Evolutionary conservation across 2,888 invertebrate species (phyloP), one percentile per base, ranked within the genome.

Genomic region (Apomyelois bistriatella): DNA sequence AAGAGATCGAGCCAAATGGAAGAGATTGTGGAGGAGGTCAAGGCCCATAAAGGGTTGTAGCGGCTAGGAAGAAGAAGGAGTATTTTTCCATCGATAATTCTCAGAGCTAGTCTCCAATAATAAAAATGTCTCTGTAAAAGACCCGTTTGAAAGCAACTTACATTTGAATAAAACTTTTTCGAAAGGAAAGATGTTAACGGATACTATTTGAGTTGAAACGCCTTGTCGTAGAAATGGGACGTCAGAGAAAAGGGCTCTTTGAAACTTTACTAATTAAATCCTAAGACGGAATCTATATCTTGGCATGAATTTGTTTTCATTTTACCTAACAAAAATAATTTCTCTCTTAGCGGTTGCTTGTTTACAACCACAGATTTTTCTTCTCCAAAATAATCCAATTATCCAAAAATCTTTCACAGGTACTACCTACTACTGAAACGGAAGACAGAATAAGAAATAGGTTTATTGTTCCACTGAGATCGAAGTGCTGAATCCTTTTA

Each of bases 401-500:
- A 60, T 60, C 60, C 61, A 57, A 59, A 61, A 63, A 68, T 66
- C 64, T 69, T 66, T 69, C n/a, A n/a, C n/a, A n/a, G n/a, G n/a
- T n/a, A n/a, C n/a, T n/a, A n/a, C n/a, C n/a, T n/a, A n/a, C 67
- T 64, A 60, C 59, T 61, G 66, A 66, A 78, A 65, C 70, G 69
- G 67, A 70, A 74, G 73, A 74, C 73, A 76, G 77, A 22, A 77
- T 72, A 73, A 74, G 72, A 69, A 79, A 79, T 76, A 68, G 72
- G 74, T 77, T 78, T 80, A 79, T 77, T 68, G 76, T 74, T 65
- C 76, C 76, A 59, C 65, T 53, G 75, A 77, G 78, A 77, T 74
- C 70, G 73, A 66, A 76, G 71, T 72, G 68, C 68, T 60, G 68
- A 71, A 76, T 76, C 76, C 74, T 79, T 79, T 79, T 78, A 75